phyloP scores from a whole-genome alignment of 2,113 vertebrate species.

The Sylvia atricapilla region DNA sequence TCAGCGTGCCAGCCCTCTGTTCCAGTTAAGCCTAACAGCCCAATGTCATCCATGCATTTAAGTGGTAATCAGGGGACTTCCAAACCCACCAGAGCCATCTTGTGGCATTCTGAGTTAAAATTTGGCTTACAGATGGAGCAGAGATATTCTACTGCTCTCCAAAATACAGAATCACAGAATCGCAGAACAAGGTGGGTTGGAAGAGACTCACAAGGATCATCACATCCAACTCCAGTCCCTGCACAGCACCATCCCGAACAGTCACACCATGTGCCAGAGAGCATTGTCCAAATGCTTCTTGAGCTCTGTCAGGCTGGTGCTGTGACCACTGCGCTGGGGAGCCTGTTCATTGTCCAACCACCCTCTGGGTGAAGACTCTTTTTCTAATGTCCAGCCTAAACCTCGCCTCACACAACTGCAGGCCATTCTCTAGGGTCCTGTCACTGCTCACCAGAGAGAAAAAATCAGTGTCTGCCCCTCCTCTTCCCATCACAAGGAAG shows the following conservation, averaged over 20 bases:
- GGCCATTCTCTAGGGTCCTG: neutral
- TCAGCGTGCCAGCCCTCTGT: neutral
- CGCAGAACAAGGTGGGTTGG: neutral
- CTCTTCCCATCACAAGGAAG: neutral
- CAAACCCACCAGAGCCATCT: conserved; percentile 24
- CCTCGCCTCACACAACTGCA: neutral
- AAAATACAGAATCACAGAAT: neutral
- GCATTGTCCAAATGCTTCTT: neutral
- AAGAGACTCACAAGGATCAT: neutral
- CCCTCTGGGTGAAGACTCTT: neutral
- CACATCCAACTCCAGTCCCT: neutral
- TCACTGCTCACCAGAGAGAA: neutral
- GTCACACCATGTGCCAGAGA: neutral
- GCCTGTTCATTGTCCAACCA: neutral
- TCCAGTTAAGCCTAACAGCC: neutral
- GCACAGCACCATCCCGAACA: fast-evolving
- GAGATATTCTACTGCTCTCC: neutral
- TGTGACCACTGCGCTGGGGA: neutral
- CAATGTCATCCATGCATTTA: neutral
- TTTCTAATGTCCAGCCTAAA: neutral
- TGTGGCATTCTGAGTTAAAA: neutral
- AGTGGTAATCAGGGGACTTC: neutral
- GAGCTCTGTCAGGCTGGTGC: neutral
- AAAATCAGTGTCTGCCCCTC: neutral
- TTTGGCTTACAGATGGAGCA: neutral